These are phyloP conservation scores for Archegozetes longisetosus DNA, from an alignment of 1,140 invertebrate genomes.

Conservation along the genomic window DNA sequence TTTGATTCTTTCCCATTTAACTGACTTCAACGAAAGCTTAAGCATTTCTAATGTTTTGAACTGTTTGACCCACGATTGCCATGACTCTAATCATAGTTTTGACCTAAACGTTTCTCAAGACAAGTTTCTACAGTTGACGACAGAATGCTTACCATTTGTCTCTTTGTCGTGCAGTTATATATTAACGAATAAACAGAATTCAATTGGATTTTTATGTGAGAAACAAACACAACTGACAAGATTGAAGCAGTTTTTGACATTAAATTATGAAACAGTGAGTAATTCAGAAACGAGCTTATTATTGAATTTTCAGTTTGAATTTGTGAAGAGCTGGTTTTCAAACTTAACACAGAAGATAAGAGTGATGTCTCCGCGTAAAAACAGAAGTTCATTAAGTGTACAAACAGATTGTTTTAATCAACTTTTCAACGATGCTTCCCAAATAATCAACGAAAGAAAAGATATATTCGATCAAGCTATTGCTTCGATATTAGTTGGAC, in stretches of 20 bases:
- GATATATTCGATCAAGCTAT: constrained; percentile 10
- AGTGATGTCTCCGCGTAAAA: background rate
- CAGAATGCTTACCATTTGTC: background rate
- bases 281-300: background rate
- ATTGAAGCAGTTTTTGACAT: background rate
- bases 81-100: background rate
- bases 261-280: background rate
- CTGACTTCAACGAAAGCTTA: background rate
- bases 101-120: background rate
- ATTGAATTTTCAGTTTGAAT: background rate
- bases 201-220: background rate
- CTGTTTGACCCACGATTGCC: background rate
- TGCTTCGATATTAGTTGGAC: constrained; percentile 20
- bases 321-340: background rate
- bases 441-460: background rate
- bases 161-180: background rate
- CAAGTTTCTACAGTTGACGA: background rate
- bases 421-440: background rate
- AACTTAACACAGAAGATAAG: background rate
- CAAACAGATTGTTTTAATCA: background rate
- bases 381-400: background rate
- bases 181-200: background rate
- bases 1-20: background rate
- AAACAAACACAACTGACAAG: background rate
- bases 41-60: background rate